Evolutionary conservation across 2,888 invertebrate species (phyloP).

Genomic region (Archips xylosteana): DNA sequence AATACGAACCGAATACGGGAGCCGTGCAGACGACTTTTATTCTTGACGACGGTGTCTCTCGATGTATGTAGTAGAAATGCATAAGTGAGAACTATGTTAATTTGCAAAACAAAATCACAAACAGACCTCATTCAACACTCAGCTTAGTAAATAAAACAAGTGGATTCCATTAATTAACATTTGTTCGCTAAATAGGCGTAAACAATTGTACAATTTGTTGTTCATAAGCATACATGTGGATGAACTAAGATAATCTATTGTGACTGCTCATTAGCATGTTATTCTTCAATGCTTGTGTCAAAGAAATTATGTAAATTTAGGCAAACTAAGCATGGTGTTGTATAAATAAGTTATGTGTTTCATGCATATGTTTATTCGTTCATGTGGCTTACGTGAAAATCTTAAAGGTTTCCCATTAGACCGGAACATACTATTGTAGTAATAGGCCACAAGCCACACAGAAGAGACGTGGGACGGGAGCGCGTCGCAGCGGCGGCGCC

Average conservation of each 20-base stretch:
- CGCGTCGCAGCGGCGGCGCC: too few relatives aligned
- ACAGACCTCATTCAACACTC: slow-evolving; percentile 25
- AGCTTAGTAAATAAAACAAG: slow-evolving; percentile 17
- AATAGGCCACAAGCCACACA: too few relatives aligned
- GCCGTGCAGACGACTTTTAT: too few relatives aligned
- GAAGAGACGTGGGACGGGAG: too few relatives aligned
- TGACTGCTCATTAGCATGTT: slow-evolving; percentile 38
- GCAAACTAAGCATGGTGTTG: slow-evolving; percentile 1
- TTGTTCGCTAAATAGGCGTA: slow-evolving; percentile 42
- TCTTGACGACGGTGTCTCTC: too few relatives aligned
- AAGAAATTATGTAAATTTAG: slow-evolving; percentile 38
- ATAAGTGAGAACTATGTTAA: slow-evolving; percentile 20
- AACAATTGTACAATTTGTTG: slow-evolving; percentile 46
- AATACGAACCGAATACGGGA: too few relatives aligned
- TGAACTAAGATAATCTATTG: slow-evolving; percentile 26
- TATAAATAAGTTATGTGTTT: slow-evolving; percentile 1
- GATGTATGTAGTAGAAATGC: background rate
- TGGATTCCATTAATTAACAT: slow-evolving; percentile 41
- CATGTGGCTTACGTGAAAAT: background rate
- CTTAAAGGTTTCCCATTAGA: background rate
- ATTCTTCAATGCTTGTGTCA: slow-evolving; percentile 18
- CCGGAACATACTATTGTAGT: background rate
- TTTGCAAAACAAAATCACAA: slow-evolving; percentile 30
- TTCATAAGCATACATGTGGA: slow-evolving; percentile 44
- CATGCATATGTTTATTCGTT: background rate